phyloP scores from a whole-genome alignment of 2,797 vertebrate species.

The Peromyscus eremicus region DNA sequence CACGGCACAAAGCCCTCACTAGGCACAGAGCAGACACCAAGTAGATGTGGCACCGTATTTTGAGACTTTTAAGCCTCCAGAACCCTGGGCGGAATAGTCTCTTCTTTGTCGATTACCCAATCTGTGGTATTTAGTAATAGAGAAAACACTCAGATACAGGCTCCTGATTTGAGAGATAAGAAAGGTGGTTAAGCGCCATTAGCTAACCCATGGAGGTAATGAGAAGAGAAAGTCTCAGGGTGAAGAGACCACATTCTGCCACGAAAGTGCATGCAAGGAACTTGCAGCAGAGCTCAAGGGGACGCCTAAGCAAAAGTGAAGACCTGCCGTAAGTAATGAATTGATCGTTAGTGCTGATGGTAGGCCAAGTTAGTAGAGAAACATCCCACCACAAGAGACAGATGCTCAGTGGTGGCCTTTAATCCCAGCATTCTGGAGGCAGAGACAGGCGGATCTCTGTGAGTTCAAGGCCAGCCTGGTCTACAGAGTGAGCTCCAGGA shows the following conservation, averaged over 20 bases:
- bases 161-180: neutral
- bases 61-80: neutral
- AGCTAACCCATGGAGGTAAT: neutral
- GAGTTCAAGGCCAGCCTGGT: neutral
- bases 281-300: neutral
- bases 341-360: neutral
- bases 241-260: neutral
- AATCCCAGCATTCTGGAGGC: neutral
- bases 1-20: neutral
- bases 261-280: neutral
- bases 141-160: neutral
- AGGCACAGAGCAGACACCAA: neutral
- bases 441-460: neutral
- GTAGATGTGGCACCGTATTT: neutral
- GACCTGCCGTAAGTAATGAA: neutral
- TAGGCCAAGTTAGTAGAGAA: neutral
- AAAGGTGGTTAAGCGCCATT: neutral
- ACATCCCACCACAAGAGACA: neutral
- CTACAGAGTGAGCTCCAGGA: neutral
- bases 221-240: neutral
- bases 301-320: neutral
- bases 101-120: neutral
- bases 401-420: neutral
- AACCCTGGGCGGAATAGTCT: neutral
- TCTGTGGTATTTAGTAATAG: neutral